Conservation (phyloP, 2,888 invertebrate genomes). For the Troglohyphantes excavatus region DNA sequence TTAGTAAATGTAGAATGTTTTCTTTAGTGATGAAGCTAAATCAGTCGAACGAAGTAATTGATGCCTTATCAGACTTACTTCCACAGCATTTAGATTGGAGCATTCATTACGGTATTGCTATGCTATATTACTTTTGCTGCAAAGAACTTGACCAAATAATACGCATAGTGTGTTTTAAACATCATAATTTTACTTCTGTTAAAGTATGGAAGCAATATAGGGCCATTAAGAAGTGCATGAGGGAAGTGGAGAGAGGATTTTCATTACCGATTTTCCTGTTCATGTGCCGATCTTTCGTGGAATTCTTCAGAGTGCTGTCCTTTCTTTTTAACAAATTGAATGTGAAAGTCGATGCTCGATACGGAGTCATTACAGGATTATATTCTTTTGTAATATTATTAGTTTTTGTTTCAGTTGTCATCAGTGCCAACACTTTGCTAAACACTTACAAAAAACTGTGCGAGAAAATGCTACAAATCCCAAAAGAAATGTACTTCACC, state of each 20-base stretch:
- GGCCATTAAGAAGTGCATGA: not conserved
- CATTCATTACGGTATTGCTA: not conserved
- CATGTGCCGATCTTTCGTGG: not conserved
- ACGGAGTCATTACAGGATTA: not conserved
- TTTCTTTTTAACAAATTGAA: conserved; percentile 5
- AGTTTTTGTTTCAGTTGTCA: not conserved
- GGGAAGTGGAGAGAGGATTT: not conserved
- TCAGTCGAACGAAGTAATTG: not conserved
- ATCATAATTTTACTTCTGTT: not conserved
- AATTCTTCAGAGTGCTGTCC: conserved; percentile 3
- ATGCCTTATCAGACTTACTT: not conserved
- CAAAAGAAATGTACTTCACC: not conserved
- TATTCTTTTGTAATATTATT: not conserved
- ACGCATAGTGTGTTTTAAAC: not conserved
- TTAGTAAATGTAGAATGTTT: not conserved
- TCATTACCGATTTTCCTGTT: conserved; percentile 5
- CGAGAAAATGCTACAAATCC: not conserved
- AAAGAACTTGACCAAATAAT: not conserved
- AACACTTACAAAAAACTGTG: not conserved
- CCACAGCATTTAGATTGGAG: conserved; percentile 4
- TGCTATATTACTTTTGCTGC: conserved; percentile 2
- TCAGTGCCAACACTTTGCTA: not conserved
- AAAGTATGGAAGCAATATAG: not conserved
- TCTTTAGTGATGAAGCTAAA: not conserved
- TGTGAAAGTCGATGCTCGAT: not conserved